These are phyloP conservation scores for Limenitis camilla DNA, from an alignment of 2,888 invertebrate species.

Conservation along the genomic window DNA sequence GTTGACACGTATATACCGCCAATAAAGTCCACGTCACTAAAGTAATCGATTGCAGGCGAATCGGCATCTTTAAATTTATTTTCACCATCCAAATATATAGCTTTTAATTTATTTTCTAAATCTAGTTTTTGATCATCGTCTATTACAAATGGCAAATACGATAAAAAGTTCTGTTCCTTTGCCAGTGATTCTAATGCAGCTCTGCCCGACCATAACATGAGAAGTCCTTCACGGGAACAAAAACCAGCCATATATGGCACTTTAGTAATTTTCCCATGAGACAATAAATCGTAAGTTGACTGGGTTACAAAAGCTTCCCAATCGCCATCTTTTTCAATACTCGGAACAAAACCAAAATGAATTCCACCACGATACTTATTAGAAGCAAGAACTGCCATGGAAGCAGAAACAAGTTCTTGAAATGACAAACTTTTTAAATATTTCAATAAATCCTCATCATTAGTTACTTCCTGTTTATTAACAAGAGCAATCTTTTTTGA, in stretches of 20 bases:
- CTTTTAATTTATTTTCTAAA: constrained; percentile 42
- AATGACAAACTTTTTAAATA: constrained; percentile 45
- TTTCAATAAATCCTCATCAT: constrained; percentile 42
- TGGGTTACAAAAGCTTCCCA: constrained; percentile 62
- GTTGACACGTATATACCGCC: constrained; percentile 52
- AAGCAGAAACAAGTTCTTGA: constrained; percentile 44
- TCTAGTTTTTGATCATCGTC: constrained; percentile 35
- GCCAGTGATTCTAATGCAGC: constrained; percentile 49
- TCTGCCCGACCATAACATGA: constrained; percentile 35
- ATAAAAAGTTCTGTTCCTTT: constrained; percentile 47
- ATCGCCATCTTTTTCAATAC: constrained; percentile 51
- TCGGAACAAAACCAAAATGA: constrained; percentile 67
- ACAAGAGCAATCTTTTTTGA: constrained; percentile 44
- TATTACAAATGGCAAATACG: constrained; percentile 47
- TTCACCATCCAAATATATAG: constrained; percentile 61
- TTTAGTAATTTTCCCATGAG: constrained; percentile 55
- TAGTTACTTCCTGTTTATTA: constrained; percentile 35
- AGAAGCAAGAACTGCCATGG: constrained; percentile 37
- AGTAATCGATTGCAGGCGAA: constrained; percentile 57
- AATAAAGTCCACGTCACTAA: constrained; percentile 65
- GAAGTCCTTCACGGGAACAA: constrained; percentile 61
- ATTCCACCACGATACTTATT: constrained; percentile 48
- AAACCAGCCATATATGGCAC: constrained; percentile 69
- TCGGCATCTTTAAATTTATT: constrained; percentile 45
- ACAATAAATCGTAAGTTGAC: constrained; percentile 49